A percentile compares a stretch with the other conserved stretches of the same genome.
Conservation (phyloP, 2,113 vertebrate genomes). For the Prionailurus viverrinus region DNA sequence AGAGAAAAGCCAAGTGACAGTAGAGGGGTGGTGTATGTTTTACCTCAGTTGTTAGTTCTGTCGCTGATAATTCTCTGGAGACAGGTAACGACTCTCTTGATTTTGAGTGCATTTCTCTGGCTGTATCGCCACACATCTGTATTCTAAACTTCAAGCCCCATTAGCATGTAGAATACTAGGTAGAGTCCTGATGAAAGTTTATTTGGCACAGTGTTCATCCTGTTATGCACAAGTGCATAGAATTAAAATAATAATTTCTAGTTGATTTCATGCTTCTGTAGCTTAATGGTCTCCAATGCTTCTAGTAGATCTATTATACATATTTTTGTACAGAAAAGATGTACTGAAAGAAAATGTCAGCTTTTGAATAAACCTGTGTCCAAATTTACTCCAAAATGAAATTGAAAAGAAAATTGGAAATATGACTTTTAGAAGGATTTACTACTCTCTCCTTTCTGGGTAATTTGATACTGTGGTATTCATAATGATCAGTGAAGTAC, state of each 20-base stretch:
- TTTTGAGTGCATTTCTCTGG: slow-evolving; percentile 48
- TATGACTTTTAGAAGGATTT: slow-evolving; percentile 75
- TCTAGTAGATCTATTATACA: slow-evolving; percentile 81
- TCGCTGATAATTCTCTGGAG: slow-evolving; percentile 61
- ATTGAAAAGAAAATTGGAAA: slow-evolving; percentile 82
- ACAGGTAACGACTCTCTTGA: not conserved
- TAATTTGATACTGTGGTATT: slow-evolving; percentile 71
- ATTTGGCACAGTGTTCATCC: slow-evolving; percentile 84
- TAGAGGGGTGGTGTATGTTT: not conserved
- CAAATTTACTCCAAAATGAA: slow-evolving; percentile 83
- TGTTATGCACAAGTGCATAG: slow-evolving; percentile 85
- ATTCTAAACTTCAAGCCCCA: slow-evolving; percentile 79
- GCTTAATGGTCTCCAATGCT: slow-evolving; percentile 85
- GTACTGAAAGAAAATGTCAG: slow-evolving; percentile 50
- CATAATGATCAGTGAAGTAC: slow-evolving; percentile 69
- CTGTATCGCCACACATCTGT: slow-evolving; percentile 55
- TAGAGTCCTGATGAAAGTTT: slow-evolving; percentile 84
- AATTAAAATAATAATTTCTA: slow-evolving; percentile 89
- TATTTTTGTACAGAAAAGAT: slow-evolving; percentile 82
- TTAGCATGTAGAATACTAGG: slow-evolving; percentile 77
- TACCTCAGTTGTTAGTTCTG: not conserved
- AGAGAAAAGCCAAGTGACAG: not conserved
- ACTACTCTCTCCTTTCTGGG: slow-evolving; percentile 66
- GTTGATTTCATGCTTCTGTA: slow-evolving; percentile 88
- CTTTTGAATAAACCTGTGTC: slow-evolving; percentile 76